Evolutionary conservation across 2,113 vertebrate genomes (phyloP), one percentile per base, ranked within the genome.

Genomic region (Brachypodius melanocephalos): DNA sequence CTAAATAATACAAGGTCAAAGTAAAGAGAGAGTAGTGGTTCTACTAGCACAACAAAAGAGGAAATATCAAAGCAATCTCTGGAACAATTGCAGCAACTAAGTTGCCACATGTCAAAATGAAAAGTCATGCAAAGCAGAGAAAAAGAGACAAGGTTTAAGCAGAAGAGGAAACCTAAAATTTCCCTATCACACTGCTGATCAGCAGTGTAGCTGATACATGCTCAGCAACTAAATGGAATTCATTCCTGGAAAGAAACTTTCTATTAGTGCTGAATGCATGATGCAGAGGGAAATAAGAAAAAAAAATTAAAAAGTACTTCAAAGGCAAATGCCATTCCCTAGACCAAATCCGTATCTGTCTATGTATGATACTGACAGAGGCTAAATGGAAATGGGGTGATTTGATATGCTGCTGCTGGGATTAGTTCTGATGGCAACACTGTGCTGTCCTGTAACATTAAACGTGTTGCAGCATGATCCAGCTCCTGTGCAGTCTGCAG

Each of bases 31-130:
- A 85, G 42, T 45, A 78, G 68, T 63, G 24, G 8, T 77, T 88
- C 62, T 85, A 89, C 92, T 93, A 96, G 65, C 90, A 94, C 85
- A 95, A 96, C 63, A 95, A 94, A 96, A 93, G 74, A 94, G 52
- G 10, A 88, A 81, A 76, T 93, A 95, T 90, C 85, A 95, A 95
- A 95, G 93, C 66, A 85, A 83, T 92, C 88, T 93, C 91, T 93
- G 63, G 55, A 95, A 94, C 88, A 96, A 94, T 72, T 95, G 85
- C 79, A 92, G 74, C 45, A 88, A 87, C 75, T 93, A 72, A 78
- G 85, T 76, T 85, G 15, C 85, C 85, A 73, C 46, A 43, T 71
- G 83, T 83, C 76, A 93, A 85, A 96, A 88, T 38, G 81, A 82
- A 74, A 46, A 85, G 34, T 28, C 32, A 29, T 2, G 9, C 32